Evolutionary conservation across 2,888 invertebrate species (phyloP), one percentile per base, ranked within the genome.

Genomic region (Drosophila tanythrix): DNA sequence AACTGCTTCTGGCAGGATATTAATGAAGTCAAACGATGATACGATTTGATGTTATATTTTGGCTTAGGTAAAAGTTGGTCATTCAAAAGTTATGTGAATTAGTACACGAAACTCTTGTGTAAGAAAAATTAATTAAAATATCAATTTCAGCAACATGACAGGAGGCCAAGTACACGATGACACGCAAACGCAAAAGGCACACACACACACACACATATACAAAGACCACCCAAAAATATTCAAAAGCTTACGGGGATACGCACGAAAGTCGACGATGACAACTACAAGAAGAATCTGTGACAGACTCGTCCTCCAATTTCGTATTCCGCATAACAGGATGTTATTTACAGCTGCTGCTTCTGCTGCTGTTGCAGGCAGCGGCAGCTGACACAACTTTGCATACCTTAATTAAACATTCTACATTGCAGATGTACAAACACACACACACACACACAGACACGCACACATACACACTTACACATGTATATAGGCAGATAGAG

Each of bases 111-210:
- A 77, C 63, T 77, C 69, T 67, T 68, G 62, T 69, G 68, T 70
- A 72, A 74, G 75, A 46, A 76, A 76, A 83, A 88, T 82, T 86
- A 86, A 86, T 86, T 86, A 88, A 86, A 86, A 86, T 84, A 84
- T 86, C 85, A 88, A 75, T 86, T 86, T 80, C 83, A 76, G 70
- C 71, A 71, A 69, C 82, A 73, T 75, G 85, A 75, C 88, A 43
- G 21, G 11, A 83, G 36, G 36, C 48, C 56, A 70, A 70, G 67
- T 59, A 70, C 65, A 75, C 25, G 51, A 61, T 58, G 65, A 65
- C 72, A 70, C 63, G 64, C 62, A 64, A 55, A 57, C 63, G 56
- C 10, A 64, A 59, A 50, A 40, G 29, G 67, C 48, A 70, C 35
- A 40, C 21, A 55, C 25, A 53, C 7, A 31, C 52, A 53, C 2